Evolutionary conservation across 1,140 invertebrate species (phyloP), one percentile per base, ranked within the genome.

Genomic region (Drosophila pseudoananassae): DNA sequence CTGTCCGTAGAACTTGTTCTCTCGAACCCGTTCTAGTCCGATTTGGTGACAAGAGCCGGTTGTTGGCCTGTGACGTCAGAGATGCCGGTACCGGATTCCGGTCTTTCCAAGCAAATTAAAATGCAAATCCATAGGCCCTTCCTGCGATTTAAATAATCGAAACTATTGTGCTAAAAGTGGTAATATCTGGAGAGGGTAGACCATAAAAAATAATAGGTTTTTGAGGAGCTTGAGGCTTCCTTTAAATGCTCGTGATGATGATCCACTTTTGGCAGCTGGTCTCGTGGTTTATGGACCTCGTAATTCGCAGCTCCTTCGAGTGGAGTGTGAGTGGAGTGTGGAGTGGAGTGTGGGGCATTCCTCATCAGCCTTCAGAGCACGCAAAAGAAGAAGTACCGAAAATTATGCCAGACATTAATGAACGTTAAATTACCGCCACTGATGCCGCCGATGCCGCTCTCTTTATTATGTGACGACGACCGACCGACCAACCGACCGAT

Each of bases 371-470:
- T 49, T 27, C 17, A 52, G 45, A 50, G 47, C 53, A 53, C 20
- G 63, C 46, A 65, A 66, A 66, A 56, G 51, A 64, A 74, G 71
- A 75, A 75, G 72, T 76, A 68, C 72, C 72, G 40, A 69, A 69
- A 76, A 76, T 76, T 76, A 75, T 75, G 72, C 72, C 72, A 76
- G 54, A 76, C 65, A 69, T 69, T 76, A 76, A 76, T 76, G 73
- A 76, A 76, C 56, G 63, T 59, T 75, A 76, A 76, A 76, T 76
- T 76, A 75, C 72, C 51, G 61, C 29, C 46, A 46, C 46, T 36
- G 71, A 20, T 3, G 20, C 29, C 20, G 56, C 45, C n/a, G 49
- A 29, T 33, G 65, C 60, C 49, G 72, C 71, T 75, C 71, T 75
- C 71, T 75, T 76, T 68, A 76, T 68, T 76, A 66, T 76, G 72